A percentile compares a stretch with the other conserved stretches of the same genome.
Evolutionary conservation across 2,113 vertebrate genomes (phyloP).

Genomic region (Phycodurus eques): DNA sequence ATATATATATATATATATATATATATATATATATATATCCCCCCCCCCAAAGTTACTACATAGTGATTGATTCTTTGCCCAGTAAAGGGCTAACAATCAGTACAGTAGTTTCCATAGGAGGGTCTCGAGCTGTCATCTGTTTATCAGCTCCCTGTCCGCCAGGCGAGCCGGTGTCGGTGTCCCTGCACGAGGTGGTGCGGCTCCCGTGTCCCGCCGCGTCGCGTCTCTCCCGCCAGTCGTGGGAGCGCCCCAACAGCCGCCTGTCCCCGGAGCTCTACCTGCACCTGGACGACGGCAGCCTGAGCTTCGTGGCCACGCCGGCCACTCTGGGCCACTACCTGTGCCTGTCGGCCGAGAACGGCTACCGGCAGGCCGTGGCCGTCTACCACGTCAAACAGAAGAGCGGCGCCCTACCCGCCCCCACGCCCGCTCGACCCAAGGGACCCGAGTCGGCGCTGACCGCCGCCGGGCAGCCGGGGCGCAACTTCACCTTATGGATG

Average conservation of each 20-base stretch:
- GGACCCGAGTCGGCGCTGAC: conserved; percentile 17
- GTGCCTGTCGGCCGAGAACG: conserved; percentile 67
- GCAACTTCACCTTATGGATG: conserved; percentile 14
- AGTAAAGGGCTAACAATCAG: too few relatives aligned
- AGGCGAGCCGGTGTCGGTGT: conserved; percentile 58
- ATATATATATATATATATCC: too few relatives aligned
- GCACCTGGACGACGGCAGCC: conserved; percentile 46
- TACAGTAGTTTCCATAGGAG: neutral
- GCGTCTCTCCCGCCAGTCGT: conserved; percentile 57
- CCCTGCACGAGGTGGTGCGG: conserved; percentile 68
- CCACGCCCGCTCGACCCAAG: neutral
- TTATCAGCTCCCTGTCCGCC: conserved; percentile 40
- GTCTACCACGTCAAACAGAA: conserved; percentile 66
- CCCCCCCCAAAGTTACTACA: too few relatives aligned
- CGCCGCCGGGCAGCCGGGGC: conserved; percentile 7
- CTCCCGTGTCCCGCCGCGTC: conserved; percentile 60
- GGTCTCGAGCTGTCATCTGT: conserved; percentile 12
- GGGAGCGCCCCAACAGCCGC: conserved; percentile 63
- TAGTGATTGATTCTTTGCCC: too few relatives aligned
- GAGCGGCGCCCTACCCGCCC: conserved; percentile 25
- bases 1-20: too few relatives aligned
- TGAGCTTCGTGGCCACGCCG: conserved; percentile 71
- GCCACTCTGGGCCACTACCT: conserved; percentile 67
- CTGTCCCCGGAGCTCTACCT: conserved; percentile 67
- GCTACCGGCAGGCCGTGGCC: conserved; percentile 62